These are phyloP conservation scores for Spilarctia lutea DNA, from an alignment of 2,888 invertebrate genomes.

Conservation along the genomic window DNA sequence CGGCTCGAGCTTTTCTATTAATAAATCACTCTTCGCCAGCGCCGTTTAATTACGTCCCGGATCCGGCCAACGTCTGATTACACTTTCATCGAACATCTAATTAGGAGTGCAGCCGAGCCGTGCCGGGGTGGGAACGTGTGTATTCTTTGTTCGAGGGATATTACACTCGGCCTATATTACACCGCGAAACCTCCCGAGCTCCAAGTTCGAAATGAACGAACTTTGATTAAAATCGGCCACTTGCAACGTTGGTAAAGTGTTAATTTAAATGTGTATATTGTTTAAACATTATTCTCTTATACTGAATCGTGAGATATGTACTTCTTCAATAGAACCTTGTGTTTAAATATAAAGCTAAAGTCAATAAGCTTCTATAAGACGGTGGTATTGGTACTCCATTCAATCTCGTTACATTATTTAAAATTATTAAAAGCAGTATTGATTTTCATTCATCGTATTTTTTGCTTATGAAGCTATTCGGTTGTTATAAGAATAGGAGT, in stretches of 20 bases:
- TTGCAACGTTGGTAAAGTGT: constrained; percentile 54
- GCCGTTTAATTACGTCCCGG: constrained; percentile 85
- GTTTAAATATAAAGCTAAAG: constrained; percentile 34
- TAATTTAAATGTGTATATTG: constrained; percentile 48
- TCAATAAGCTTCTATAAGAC: constrained; percentile 34
- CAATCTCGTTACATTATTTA: constrained; percentile 31
- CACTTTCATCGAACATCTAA: constrained; percentile 87
- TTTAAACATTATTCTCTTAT: constrained; percentile 29
- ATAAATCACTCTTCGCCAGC: constrained; percentile 86
- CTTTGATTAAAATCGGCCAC: constrained; percentile 81
- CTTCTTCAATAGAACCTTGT: constrained; percentile 17
- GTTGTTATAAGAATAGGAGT: not conserved
- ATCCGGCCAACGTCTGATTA: constrained; percentile 85
- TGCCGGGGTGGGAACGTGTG: constrained; percentile 68
- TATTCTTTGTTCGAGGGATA: constrained; percentile 81
- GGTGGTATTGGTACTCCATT: constrained; percentile 30
- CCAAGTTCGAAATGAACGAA: constrained; percentile 79
- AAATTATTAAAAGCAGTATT: constrained; percentile 35
- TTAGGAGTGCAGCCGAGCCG: constrained; percentile 82
- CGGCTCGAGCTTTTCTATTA: constrained; percentile 86
- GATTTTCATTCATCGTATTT: constrained; percentile 17
- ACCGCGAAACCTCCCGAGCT: constrained; percentile 66
- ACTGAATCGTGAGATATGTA: constrained; percentile 9
- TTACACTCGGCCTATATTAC: constrained; percentile 78
- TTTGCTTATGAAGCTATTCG: constrained; percentile 6